Conservation (phyloP, 2,113 vertebrate species). For the Channa argus region DNA sequence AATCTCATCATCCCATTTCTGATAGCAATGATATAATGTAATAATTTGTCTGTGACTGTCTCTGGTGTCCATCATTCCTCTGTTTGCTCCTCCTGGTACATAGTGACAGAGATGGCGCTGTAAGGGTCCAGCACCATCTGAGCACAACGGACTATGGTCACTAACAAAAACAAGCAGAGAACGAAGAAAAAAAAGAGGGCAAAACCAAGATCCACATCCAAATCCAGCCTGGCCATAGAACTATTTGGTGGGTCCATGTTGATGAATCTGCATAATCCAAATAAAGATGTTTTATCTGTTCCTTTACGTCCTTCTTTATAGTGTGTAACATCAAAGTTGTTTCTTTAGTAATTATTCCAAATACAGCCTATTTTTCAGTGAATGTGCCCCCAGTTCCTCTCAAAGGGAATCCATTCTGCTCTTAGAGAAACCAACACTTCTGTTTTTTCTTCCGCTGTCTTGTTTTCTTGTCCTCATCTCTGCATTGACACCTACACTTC, state of each 20-base stretch:
- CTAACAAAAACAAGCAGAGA: constrained; percentile 84
- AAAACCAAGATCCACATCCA: constrained; percentile 85
- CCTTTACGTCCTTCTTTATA: not conserved
- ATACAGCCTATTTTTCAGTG: not conserved
- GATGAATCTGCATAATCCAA: constrained; percentile 3
- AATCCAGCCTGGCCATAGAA: constrained; percentile 47
- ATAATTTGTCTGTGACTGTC: not conserved
- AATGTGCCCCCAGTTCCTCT: not conserved
- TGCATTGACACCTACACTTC: constrained; percentile 37
- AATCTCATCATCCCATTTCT: not conserved
- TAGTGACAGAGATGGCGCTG: constrained; percentile 75
- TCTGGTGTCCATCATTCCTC: constrained; percentile 58
- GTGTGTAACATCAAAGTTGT: not conserved
- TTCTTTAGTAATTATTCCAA: not conserved
- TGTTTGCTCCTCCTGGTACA: constrained; percentile 78
- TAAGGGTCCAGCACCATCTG: constrained; percentile 86
- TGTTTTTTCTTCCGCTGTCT: not conserved
- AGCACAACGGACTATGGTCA: constrained; percentile 82
- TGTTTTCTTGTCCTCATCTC: not conserved
- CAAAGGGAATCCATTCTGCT: not conserved
- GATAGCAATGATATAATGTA: no score
- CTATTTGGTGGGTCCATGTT: constrained; percentile 67
- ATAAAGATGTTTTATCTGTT: not conserved
- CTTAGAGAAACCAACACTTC: not conserved
- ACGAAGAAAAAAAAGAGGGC: constrained; percentile 84